Base-by-base conservation (phyloP, 2,888 invertebrate genomes). In the Andrena flavipes region DNA sequence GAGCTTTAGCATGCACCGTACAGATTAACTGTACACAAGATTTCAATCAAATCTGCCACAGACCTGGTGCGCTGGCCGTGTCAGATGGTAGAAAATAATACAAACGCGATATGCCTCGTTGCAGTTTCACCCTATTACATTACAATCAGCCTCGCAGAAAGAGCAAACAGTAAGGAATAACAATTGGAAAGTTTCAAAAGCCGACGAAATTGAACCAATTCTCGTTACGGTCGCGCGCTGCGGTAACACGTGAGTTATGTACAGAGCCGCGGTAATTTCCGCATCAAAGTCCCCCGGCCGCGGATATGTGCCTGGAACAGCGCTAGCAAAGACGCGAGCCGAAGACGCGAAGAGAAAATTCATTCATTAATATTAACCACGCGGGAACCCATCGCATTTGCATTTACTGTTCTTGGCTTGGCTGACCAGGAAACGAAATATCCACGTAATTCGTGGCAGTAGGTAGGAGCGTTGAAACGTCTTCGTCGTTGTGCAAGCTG, bases 351-450 rank as follows among this genome's bases (percentile, higher is more conserved):
- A 77, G 75, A 84, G 80, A 80, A 85, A 87, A 84, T 87, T 87
- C 80, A 88, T 87, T 74, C 76, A 71, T 83, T 83, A 78, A 82
- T 84, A 84, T 87, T 85, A 78, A 87, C 79, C 80, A 81, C 76
- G 60, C 67, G 79, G 71, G 83, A 83, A 78, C 68, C 75, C 75
- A 71, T 80, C 67, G 72, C 79, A 86, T 85, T 86, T 85, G 82
- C 85, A 85, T 86, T 83, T 81, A 76, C 76, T 76, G 85, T 73
- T 76, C 79, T 81, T 68, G 76, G 78, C 81, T 87, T 76, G 63
- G 71, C 78, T 69, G 80, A 85, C 78, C 87, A 84, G 86, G 84
- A 88, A 88, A 76, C 76, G 78, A 79, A 85, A 78, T 86, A 87
- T 88, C 84, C 74, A 70, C 64, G 75, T 83, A 85, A 86, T 82